Conservation (phyloP, 2,113 vertebrate genomes). For the Podocnemis expansa region DNA sequence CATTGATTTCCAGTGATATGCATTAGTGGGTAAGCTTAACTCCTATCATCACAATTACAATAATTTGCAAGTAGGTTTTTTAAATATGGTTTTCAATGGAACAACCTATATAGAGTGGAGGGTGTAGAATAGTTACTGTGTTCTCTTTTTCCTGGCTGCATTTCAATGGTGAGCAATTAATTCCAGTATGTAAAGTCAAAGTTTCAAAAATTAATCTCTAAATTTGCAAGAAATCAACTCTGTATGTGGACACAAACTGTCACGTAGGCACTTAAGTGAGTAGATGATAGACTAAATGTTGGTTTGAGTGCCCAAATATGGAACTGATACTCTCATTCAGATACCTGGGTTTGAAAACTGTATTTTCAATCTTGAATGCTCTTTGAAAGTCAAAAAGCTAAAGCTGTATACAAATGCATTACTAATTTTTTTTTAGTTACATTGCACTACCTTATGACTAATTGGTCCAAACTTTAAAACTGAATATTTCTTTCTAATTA, state of each 20-base stretch:
- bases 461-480: background rate
- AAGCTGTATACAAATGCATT: background rate
- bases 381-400: background rate
- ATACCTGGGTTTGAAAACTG: fast-evolving
- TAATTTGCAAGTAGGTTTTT: background rate
- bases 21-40: background rate
- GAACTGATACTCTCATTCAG: background rate
- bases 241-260: background rate
- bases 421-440: background rate
- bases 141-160: background rate
- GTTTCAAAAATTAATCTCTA: background rate
- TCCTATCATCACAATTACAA: background rate
- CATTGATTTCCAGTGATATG: too few species aligned
- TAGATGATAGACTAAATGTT: background rate
- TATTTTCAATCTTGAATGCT: background rate
- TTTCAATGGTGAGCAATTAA: background rate
- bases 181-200: background rate
- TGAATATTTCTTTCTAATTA: background rate
- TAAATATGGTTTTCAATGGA: background rate
- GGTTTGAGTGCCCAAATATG: background rate
- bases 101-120: background rate
- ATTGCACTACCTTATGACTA: background rate
- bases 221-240: background rate
- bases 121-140: background rate
- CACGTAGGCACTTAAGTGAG: background rate